phyloP scores from a whole-genome alignment of 2,113 vertebrate genomes.

The Varanus komodoensis region DNA sequence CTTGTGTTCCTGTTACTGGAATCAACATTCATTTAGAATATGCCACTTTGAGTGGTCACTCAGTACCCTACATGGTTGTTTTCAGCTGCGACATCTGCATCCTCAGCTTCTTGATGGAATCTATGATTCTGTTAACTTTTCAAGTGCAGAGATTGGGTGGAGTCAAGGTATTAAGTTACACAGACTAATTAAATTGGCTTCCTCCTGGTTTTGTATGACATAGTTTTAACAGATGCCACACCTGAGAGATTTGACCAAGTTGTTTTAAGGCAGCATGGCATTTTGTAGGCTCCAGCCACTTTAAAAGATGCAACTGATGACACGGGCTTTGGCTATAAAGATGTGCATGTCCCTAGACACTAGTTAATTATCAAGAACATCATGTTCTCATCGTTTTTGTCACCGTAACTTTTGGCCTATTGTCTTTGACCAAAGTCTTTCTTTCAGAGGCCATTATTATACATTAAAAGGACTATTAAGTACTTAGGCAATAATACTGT shows the following conservation, averaged over 20 bases:
- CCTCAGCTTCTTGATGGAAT: background rate
- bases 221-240: background rate
- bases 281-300: background rate
- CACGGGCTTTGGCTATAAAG: background rate
- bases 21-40: background rate
- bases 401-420: background rate
- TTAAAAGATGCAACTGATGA: background rate
- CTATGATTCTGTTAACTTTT: background rate
- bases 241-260: background rate
- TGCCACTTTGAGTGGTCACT: background rate
- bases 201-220: background rate
- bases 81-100: background rate
- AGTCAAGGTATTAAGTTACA: background rate
- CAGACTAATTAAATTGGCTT: background rate
- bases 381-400: background rate
- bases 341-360: background rate
- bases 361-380: fast-evolving
- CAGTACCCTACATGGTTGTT: background rate
- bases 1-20: too few species aligned
- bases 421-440: slow-evolving; percentile 1
- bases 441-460: slow-evolving; percentile 19
- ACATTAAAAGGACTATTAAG: slow-evolving; percentile 2
- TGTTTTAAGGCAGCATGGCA: background rate
- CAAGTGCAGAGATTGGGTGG: background rate
- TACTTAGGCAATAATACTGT: background rate